phyloP scores from a whole-genome alignment of 92 coral and sea anemone genomes.

The Palythoa grandiflora region DNA sequence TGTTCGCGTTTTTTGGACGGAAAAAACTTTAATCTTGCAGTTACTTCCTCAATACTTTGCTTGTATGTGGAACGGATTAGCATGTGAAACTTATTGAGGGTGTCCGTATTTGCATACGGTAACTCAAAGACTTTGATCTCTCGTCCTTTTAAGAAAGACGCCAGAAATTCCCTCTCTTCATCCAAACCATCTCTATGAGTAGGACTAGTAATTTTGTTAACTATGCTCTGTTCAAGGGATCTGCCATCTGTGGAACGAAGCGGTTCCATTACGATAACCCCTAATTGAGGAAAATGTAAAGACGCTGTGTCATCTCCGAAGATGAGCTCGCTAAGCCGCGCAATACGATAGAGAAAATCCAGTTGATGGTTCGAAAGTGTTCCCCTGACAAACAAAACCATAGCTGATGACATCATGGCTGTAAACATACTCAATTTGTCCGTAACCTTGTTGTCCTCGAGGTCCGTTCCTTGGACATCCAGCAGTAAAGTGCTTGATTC shows the following conservation, averaged over 20 bases:
- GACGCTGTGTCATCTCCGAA: constrained; percentile 47
- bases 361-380: constrained; percentile 39
- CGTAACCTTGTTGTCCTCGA: constrained; percentile 56
- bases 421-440: constrained; percentile 71
- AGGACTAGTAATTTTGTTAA: neutral
- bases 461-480: constrained; percentile 74
- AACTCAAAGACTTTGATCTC: constrained; percentile 18
- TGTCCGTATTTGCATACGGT: constrained; percentile 3
- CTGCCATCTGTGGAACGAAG: neutral
- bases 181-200: constrained; percentile 14
- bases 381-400: constrained; percentile 55
- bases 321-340: constrained; percentile 57
- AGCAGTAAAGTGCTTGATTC: constrained; percentile 29
- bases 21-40: neutral
- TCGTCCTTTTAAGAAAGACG: constrained; percentile 20
- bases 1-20: constrained; percentile 63
- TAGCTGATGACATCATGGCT: constrained; percentile 70
- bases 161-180: constrained; percentile 12
- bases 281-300: constrained; percentile 26
- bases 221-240: constrained; percentile 12
- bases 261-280: constrained; percentile 3
- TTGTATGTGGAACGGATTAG: constrained; percentile 1
- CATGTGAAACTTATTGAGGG: constrained; percentile 6
- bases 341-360: constrained; percentile 50
- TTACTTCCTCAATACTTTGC: neutral